These are phyloP conservation scores for Rhabditoides inermis DNA, from an alignment of 2,888 invertebrate genomes.

Conservation along the genomic window DNA sequence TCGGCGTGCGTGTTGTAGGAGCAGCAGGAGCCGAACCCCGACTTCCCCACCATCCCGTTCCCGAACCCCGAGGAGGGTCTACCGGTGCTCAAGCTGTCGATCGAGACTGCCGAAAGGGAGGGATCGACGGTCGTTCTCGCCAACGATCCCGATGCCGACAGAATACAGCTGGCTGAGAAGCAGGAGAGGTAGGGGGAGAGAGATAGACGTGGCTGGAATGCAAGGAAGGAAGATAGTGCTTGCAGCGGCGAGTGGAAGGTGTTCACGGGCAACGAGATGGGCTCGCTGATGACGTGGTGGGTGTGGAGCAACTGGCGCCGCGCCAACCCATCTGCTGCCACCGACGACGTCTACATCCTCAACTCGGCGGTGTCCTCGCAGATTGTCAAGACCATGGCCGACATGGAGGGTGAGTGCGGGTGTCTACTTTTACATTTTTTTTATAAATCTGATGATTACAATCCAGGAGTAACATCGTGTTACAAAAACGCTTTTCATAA, in stretches of 20 bases:
- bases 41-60: constrained; percentile 90
- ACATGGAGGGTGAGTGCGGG: constrained; percentile 61
- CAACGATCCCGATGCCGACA: constrained; percentile 96
- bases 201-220: background rate
- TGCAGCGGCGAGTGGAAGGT: constrained; percentile 71
- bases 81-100: constrained; percentile 62
- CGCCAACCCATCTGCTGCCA: constrained; percentile 50
- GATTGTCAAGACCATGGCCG: constrained; percentile 74
- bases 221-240: constrained; percentile 3
- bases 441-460: background rate
- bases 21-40: constrained; percentile 80
- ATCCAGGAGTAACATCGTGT: background rate
- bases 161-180: constrained; percentile 84
- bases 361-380: constrained; percentile 93
- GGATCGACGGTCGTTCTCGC: constrained; percentile 73
- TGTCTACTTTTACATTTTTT: background rate
- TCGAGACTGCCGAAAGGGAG: constrained; percentile 68
- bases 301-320: constrained; percentile 61
- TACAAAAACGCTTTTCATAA: too few relatives aligned
- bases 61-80: constrained; percentile 94
- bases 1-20: constrained; percentile 33
- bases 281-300: constrained; percentile 91
- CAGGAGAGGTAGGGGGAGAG: constrained; percentile 58
- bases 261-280: constrained; percentile 90
- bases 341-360: constrained; percentile 69